Evolutionary conservation across 2,113 vertebrate genomes (phyloP).

Genomic region (Trichomycterus rosablanca): DNA sequence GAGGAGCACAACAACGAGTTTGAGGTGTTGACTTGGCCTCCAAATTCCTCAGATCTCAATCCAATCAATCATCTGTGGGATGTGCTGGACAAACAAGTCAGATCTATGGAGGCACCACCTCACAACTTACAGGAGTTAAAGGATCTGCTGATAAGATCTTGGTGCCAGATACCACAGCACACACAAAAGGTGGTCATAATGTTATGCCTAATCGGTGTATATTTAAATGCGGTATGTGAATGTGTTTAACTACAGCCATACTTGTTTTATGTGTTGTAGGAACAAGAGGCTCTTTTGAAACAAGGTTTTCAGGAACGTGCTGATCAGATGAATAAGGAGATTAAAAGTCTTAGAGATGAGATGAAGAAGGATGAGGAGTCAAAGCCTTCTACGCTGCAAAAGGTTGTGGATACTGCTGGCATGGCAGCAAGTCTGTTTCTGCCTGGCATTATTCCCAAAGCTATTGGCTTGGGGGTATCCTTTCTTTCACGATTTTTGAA

Average conservation of each 20-base stretch:
- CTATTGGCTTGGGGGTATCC: not conserved
- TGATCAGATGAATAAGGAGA: slow-evolving; percentile 17
- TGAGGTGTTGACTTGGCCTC: too few relatives aligned
- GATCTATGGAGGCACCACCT: too few relatives aligned
- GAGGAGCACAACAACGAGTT: too few relatives aligned
- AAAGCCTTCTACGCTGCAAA: slow-evolving; percentile 1
- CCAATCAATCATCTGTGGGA: not conserved
- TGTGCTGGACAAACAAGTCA: too few relatives aligned
- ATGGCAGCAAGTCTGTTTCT: not conserved
- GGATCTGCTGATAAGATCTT: too few relatives aligned
- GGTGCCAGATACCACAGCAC: too few relatives aligned
- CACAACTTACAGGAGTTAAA: too few relatives aligned
- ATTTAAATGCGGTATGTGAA: not conserved
- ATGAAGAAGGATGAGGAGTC: slow-evolving; percentile 1
- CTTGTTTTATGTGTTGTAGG: slow-evolving; percentile 34
- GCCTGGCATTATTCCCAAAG: slow-evolving; percentile 31
- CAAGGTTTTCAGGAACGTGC: slow-evolving; percentile 32
- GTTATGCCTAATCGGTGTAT: too few relatives aligned
- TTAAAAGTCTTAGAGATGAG: slow-evolving; percentile 19
- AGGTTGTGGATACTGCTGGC: slow-evolving; percentile 9
- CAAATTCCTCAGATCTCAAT: too few relatives aligned
- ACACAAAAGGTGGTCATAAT: too few relatives aligned
- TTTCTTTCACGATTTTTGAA: not conserved
- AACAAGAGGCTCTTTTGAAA: slow-evolving; percentile 21
- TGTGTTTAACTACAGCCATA: not conserved